Evolutionary conservation across 2,113 vertebrate genomes (phyloP).

Genomic region (Grantiella picta): DNA sequence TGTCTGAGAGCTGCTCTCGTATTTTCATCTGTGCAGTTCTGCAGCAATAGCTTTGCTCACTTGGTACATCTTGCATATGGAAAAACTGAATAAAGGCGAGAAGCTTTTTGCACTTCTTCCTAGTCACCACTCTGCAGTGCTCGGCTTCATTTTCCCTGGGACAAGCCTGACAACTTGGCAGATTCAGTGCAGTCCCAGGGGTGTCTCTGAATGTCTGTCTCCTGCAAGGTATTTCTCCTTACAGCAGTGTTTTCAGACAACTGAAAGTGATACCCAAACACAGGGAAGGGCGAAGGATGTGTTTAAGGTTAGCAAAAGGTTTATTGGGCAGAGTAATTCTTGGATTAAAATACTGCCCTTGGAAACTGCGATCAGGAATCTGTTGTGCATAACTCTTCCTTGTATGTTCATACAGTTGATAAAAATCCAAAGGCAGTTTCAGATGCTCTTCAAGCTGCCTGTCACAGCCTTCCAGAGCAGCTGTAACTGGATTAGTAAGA

Average conservation of each 20-base stretch:
- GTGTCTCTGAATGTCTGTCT: neutral
- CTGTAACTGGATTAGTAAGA: constrained; percentile 53
- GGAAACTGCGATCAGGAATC: neutral
- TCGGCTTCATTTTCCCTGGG: neutral
- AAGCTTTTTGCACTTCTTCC: neutral
- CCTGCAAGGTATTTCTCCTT: neutral
- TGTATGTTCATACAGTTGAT: constrained; percentile 7
- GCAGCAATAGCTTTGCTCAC: neutral
- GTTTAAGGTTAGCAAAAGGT: neutral
- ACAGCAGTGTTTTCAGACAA: neutral
- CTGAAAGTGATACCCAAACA: neutral
- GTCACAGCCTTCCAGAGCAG: constrained; percentile 29
- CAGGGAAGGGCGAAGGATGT: neutral
- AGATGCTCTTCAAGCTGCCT: neutral
- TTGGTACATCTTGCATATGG: constrained; percentile 14
- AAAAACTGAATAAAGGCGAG: neutral
- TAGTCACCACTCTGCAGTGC: fast-evolving
- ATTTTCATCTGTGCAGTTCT: neutral
- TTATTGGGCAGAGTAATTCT: neutral
- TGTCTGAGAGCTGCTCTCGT: neutral
- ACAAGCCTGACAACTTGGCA: neutral
- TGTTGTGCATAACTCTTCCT: constrained; percentile 27
- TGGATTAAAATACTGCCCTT: constrained; percentile 3
- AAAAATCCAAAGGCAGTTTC: constrained; percentile 33
- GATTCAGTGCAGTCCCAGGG: neutral